Evolutionary conservation across 2,113 vertebrate species (phyloP).

Genomic region (Calcarius ornatus): DNA sequence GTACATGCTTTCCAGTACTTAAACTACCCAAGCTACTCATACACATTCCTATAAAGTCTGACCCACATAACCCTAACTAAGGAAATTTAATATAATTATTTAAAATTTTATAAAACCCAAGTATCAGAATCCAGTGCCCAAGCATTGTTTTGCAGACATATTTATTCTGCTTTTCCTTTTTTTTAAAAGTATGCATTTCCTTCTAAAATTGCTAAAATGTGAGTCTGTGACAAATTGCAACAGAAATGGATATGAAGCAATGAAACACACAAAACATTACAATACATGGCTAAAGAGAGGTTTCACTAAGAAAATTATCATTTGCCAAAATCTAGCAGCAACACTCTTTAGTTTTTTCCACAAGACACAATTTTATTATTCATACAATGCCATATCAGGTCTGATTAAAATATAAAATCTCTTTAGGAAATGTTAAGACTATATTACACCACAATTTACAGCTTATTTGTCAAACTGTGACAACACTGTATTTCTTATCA

Average conservation of each 20-base stretch:
- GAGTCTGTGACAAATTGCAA: neutral
- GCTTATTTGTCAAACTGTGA: constrained; percentile 38
- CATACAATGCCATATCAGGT: constrained; percentile 4
- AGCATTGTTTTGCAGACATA: neutral
- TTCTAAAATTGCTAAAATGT: neutral
- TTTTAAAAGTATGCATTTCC: neutral
- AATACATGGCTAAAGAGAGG: neutral
- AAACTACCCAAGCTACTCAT: neutral
- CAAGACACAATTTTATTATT: constrained; percentile 9
- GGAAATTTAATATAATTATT: neutral
- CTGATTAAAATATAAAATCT: constrained; percentile 60
- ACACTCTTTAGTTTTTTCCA: neutral
- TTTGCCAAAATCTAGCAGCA: constrained; percentile 22
- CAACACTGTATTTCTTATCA: constrained; percentile 39
- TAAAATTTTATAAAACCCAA: neutral
- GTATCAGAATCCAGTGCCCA: neutral
- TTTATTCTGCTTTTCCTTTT: neutral
- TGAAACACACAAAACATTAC: neutral
- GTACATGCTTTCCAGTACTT: neutral
- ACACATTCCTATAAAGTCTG: neutral
- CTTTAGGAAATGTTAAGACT: constrained; percentile 49
- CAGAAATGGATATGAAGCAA: neutral
- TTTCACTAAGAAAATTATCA: neutral
- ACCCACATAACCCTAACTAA: neutral
- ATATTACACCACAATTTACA: constrained; percentile 38